Percentiles rank a stretch among this genome's conserved stretches.
phyloP scores from a whole-genome alignment of 1,140 invertebrate species.

The Diachasma alloeum region DNA sequence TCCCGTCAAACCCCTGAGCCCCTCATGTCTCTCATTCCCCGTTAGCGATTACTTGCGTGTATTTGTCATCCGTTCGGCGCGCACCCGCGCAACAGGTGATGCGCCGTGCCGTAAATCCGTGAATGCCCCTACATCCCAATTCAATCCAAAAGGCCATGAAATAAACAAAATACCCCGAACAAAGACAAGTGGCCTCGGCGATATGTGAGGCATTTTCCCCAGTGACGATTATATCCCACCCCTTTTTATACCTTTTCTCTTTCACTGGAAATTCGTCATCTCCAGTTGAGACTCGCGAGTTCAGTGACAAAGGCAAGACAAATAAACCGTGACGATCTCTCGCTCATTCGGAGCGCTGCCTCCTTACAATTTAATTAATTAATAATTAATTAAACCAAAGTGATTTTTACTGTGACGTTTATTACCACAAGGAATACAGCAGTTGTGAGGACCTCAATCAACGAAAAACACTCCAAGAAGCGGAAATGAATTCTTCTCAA shows the following conservation, averaged over 20 bases:
- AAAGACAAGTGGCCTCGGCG: not conserved
- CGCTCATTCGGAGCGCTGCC: not conserved
- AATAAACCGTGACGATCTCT: not conserved
- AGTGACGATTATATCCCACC: not conserved
- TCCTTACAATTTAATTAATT: not conserved
- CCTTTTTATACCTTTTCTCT: not conserved
- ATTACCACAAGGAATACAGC: not conserved
- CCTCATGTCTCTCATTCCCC: not conserved
- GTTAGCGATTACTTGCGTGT: not conserved
- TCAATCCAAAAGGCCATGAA: not conserved
- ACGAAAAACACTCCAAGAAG: too few relatives aligned
- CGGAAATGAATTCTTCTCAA: too few relatives aligned
- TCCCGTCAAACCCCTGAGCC: not conserved
- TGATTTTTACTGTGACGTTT: not conserved
- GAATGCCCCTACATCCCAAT: not conserved
- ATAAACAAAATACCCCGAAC: not conserved
- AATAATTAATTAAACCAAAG: not conserved
- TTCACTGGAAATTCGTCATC: conserved; percentile 1
- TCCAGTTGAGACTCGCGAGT: not conserved
- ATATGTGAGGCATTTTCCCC: not conserved
- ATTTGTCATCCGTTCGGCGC: not conserved
- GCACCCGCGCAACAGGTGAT: conserved; percentile 8
- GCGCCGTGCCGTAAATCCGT: not conserved
- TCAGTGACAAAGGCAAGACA: not conserved
- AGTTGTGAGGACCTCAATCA: not conserved